Evolutionary conservation across 2,797 vertebrate species (phyloP).

Genomic region (Hydrolagus colliei): DNA sequence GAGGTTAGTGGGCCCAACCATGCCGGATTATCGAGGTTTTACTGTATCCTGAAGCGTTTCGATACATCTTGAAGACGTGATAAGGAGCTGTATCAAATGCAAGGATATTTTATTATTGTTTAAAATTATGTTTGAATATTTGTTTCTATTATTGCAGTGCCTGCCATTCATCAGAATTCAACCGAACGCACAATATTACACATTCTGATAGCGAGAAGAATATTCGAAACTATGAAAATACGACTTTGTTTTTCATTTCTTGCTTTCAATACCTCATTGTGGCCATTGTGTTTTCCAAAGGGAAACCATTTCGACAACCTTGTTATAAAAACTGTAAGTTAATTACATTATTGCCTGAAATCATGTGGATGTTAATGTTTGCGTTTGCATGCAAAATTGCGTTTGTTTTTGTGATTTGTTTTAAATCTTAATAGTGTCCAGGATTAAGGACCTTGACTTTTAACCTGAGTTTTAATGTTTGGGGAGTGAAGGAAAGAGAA

Average conservation of each 20-base stretch:
- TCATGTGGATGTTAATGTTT: background rate
- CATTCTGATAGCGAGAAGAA: constrained; percentile 63
- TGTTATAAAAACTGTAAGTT: constrained; percentile 90
- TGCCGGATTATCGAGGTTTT: too few species aligned
- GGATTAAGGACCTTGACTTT: too few species aligned
- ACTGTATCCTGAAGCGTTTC: too few species aligned
- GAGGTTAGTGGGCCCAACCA: too few species aligned
- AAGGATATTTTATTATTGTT: background rate
- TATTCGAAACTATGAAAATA: constrained; percentile 89
- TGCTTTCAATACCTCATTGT: constrained; percentile 95
- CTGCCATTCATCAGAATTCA: constrained; percentile 56
- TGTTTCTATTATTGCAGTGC: constrained; percentile 52
- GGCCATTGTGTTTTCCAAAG: constrained; percentile 92
- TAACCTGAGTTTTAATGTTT: too few species aligned
- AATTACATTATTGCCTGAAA: background rate
- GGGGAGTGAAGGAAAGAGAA: too few species aligned
- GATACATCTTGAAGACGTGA: too few species aligned
- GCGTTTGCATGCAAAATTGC: background rate
- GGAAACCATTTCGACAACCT: constrained; percentile 92
- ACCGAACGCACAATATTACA: constrained; percentile 55
- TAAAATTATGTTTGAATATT: background rate
- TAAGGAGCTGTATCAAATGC: too few species aligned
- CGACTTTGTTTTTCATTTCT: constrained; percentile 91
- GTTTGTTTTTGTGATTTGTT: background rate
- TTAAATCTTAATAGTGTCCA: too few species aligned